phyloP scores from a whole-genome alignment of 2,888 invertebrate genomes.

The Tortrix viridana region DNA sequence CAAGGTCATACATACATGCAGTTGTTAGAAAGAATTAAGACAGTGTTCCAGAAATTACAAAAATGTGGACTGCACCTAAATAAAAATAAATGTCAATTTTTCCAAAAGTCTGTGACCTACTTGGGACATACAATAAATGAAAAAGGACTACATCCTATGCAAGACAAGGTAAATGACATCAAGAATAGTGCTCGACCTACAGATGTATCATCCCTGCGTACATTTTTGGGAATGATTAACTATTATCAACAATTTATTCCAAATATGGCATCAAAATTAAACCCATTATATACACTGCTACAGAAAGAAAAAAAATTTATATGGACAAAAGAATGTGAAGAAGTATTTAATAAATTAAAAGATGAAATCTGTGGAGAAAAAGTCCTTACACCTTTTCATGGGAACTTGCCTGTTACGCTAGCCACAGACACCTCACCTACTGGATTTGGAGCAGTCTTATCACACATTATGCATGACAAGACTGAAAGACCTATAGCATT shows the following conservation, averaged over 20 bases:
- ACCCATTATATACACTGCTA: conserved; percentile 41
- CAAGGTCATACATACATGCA: conserved; percentile 4
- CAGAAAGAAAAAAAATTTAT: conserved; percentile 34
- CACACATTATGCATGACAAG: conserved; percentile 48
- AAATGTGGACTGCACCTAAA: conserved; percentile 30
- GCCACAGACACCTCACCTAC: conserved; percentile 54
- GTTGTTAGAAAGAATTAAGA: neutral
- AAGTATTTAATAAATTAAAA: conserved; percentile 38
- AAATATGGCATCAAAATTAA: conserved; percentile 42
- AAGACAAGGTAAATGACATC: conserved; percentile 2
- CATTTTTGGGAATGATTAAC: conserved; percentile 43
- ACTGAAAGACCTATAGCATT: conserved; percentile 56
- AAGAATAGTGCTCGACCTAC: conserved; percentile 16
- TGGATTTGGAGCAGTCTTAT: conserved; percentile 53
- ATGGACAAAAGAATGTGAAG: conserved; percentile 38
- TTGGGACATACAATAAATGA: conserved; percentile 38
- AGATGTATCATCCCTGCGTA: conserved; percentile 33
- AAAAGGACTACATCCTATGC: conserved; percentile 25
- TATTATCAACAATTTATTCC: conserved; percentile 50
- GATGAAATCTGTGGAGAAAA: conserved; percentile 43
- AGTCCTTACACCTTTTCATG: conserved; percentile 46
- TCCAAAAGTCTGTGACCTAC: conserved; percentile 40
- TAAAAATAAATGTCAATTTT: conserved; percentile 42
- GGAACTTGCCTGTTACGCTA: conserved; percentile 43
- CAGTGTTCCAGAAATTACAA: neutral